Conservation (phyloP, 2,888 invertebrate species). For the Spilosoma lubricipeda region DNA sequence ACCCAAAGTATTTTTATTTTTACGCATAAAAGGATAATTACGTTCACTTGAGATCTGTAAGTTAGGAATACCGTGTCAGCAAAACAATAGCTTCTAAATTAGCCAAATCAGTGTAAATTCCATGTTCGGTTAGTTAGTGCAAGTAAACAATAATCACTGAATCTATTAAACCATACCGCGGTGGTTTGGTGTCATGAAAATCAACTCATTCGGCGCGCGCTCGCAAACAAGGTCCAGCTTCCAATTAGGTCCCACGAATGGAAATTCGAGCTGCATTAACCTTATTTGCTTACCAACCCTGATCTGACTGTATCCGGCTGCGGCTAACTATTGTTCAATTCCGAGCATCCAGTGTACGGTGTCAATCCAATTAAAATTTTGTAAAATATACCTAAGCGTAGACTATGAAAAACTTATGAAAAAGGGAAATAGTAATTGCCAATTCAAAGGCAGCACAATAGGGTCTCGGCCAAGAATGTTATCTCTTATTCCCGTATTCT, state of each 20-base stretch:
- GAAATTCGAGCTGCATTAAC: slow-evolving; percentile 60
- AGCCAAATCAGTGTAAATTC: slow-evolving; percentile 30
- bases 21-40: not conserved
- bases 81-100: not conserved
- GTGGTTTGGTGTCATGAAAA: slow-evolving; percentile 58
- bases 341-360: slow-evolving; percentile 23
- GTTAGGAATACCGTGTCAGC: not conserved
- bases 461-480: not conserved
- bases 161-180: slow-evolving; percentile 49
- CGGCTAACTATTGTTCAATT: slow-evolving; percentile 45
- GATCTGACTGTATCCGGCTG: slow-evolving; percentile 45
- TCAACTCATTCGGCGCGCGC: slow-evolving; percentile 57
- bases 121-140: slow-evolving; percentile 55
- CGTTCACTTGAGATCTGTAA: not conserved
- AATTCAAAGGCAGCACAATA: no score
- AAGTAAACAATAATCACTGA: slow-evolving; percentile 58
- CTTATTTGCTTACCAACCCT: slow-evolving; percentile 55
- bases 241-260: slow-evolving; percentile 62
- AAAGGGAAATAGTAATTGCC: no score
- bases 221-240: slow-evolving; percentile 54
- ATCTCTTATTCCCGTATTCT: no score
- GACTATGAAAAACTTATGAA: not conserved
- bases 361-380: slow-evolving; percentile 41
- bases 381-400: slow-evolving; percentile 33
- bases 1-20: no score